Percentiles rank a stretch among this genome's conserved stretches.
Evolutionary conservation across 2,888 invertebrate genomes (phyloP).

Genomic region (Nycteola revayana): DNA sequence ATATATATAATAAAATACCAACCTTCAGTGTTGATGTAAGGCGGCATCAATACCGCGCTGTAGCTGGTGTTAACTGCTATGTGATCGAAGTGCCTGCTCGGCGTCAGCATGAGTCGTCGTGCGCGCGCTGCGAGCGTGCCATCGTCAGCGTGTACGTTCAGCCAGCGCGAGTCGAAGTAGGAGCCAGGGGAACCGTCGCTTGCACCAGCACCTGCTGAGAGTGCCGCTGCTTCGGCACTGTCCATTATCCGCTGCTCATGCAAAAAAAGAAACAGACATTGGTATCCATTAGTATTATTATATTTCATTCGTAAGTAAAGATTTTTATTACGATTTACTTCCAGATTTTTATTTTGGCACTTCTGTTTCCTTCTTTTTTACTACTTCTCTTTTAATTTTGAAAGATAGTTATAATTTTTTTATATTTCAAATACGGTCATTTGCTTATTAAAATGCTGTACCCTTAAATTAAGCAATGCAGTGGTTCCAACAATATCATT

Average conservation of each 20-base stretch:
- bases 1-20: slow-evolving; percentile 21
- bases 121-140: slow-evolving; percentile 87
- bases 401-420: no score
- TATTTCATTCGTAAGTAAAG: no score
- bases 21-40: slow-evolving; percentile 88
- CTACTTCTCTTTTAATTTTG: no score
- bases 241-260: slow-evolving; percentile 91
- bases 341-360: no score
- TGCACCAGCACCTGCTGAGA: slow-evolving; percentile 82
- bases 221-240: slow-evolving; percentile 93
- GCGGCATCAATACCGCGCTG: slow-evolving; percentile 94
- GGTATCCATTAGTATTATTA: no score
- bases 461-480: no score
- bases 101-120: slow-evolving; percentile 86
- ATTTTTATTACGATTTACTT: no score
- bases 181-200: slow-evolving; percentile 81
- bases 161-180: slow-evolving; percentile 91
- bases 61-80: slow-evolving; percentile 91
- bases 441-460: no score
- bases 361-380: no score
- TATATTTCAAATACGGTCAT: no score
- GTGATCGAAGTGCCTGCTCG: slow-evolving; percentile 93
- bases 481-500: no score
- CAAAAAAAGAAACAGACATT: no score
- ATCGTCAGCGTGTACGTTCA: slow-evolving; percentile 89